phyloP scores from a whole-genome alignment of 2,113 vertebrate genomes.

The Microtus ochrogaster region DNA sequence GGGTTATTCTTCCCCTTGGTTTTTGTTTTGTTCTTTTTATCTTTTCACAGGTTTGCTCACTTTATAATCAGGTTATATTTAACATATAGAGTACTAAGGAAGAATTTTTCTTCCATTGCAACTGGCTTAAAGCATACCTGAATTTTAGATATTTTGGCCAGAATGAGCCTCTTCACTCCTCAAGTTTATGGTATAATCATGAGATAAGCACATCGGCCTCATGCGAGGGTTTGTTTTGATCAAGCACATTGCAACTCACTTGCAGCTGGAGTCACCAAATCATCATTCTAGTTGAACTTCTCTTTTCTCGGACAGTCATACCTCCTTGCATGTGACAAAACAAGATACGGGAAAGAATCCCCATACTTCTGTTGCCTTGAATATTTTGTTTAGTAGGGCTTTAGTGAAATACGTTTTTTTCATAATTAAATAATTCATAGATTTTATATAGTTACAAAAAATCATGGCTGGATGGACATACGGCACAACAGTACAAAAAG shows the following conservation, averaged over 20 bases:
- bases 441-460: neutral
- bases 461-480: neutral
- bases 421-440: slow-evolving; percentile 38
- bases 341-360: neutral
- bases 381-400: neutral
- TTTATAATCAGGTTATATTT: slow-evolving; percentile 35
- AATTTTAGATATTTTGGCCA: slow-evolving; percentile 24
- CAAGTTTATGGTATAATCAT: neutral
- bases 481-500: neutral
- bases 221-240: slow-evolving; percentile 22
- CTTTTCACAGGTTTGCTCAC: slow-evolving; percentile 6
- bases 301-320: slow-evolving; percentile 11
- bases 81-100: neutral
- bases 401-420: slow-evolving; percentile 19
- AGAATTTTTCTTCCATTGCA: neutral
- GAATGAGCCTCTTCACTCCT: neutral
- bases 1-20: neutral
- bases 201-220: neutral
- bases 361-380: neutral
- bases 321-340: neutral
- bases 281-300: neutral
- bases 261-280: slow-evolving; percentile 22
- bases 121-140: neutral
- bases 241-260: neutral
- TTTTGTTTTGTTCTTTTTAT: neutral